Base-by-base conservation (phyloP, 2,888 invertebrate genomes). In the Euphydryas editha region DNA sequence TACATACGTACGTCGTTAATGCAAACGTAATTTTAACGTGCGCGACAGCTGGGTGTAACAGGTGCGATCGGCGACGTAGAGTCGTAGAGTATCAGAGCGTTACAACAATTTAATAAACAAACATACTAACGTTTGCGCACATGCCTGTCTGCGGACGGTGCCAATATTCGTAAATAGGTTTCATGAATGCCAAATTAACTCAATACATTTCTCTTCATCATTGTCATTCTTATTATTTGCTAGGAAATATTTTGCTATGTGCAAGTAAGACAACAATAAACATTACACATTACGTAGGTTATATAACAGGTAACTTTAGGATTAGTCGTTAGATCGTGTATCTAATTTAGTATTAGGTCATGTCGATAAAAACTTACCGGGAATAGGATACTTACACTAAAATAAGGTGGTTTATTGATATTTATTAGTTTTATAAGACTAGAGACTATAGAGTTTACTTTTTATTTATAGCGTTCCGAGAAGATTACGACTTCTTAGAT, bases 1-100 rank as follows among this genome's bases (percentile, higher is more conserved):
- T 44, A 17, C 30, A 46, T 59, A 39, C 46, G 44, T 59, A 39
- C 46, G 44, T 39, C 44, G 59, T 30, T 30, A 30, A 44, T 24
- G 36, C 57, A 55, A 66, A 61, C 21, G 49, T 64, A 63, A 44
- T 63, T 37, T 46, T 69, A 65, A 70, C 66, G 68, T 69, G 21
- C 59, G 56, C 68, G 81, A 82, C 86, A 86, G 84, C 81, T 86
- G 87, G 75, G 65, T 51, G 67, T 67, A 80, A 81, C 86, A 87
- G 87, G 85, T 87, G 87, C 65, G 67, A 54, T 8, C 4, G 30
- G 86, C 65, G 68, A 49, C 62, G 46, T 58, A 64, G 63, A 55
- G 49, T 63, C 62, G 46, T 58, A 64, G 63, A 55, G 49, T 63
- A 70, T 62, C 65, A 68, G 58, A 69, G 61, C 65, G 65, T 68